A percentile compares a stretch with the other conserved stretches of the same genome.
phyloP scores from a whole-genome alignment of 2,888 invertebrate species.

The Apodemia mormo region DNA sequence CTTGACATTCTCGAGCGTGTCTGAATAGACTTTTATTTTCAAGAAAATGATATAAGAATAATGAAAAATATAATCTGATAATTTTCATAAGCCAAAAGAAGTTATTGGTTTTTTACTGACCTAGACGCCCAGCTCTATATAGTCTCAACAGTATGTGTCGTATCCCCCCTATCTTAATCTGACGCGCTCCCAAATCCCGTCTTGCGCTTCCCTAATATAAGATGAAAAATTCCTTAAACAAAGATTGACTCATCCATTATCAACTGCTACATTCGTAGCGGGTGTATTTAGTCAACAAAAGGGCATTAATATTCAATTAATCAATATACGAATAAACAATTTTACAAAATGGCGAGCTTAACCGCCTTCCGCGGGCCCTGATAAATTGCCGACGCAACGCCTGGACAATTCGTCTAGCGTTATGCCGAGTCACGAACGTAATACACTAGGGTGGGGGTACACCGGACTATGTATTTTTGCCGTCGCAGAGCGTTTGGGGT shows the following conservation, averaged over 20 bases:
- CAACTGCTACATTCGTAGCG: not conserved
- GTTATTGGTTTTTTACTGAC: no score
- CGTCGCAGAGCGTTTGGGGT: no score
- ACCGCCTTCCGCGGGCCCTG: constrained; percentile 15
- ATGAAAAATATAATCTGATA: no score
- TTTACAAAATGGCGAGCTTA: constrained; percentile 12
- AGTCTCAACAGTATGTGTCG: no score
- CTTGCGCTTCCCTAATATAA: not conserved
- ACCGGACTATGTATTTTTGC: constrained; percentile 19
- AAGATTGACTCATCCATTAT: not conserved
- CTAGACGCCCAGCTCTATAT: no score
- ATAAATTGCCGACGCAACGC: constrained; percentile 28
- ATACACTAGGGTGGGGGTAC: constrained; percentile 23
- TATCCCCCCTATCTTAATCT: no score
- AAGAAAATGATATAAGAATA: no score
- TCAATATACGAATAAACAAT: constrained; percentile 11
- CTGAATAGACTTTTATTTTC: no score
- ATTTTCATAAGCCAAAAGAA: no score
- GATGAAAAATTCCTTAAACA: not conserved
- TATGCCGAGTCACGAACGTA: constrained; percentile 34
- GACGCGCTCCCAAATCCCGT: no score
- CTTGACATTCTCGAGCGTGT: no score
- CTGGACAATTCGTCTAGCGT: constrained; percentile 27
- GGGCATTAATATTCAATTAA: constrained; percentile 17
- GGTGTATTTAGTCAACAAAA: not conserved